Conservation (phyloP, 2,888 invertebrate species). For the Muschampia plurimacula region DNA sequence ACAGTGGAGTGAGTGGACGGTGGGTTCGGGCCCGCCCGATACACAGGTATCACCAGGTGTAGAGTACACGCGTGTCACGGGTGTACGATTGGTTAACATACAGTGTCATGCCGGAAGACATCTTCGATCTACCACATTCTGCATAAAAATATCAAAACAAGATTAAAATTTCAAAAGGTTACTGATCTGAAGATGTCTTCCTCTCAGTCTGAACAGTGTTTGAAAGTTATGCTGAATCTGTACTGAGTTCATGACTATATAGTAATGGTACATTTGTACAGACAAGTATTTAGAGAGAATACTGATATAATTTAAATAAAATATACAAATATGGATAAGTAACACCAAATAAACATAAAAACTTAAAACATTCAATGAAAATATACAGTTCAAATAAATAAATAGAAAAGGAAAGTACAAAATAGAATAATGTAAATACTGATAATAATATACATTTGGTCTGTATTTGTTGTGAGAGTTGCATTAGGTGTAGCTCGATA, state of each 20-base stretch:
- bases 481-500: constrained; percentile 82
- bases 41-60: constrained; percentile 40
- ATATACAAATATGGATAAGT: constrained; percentile 44
- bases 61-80: constrained; percentile 45
- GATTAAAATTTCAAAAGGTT: not conserved
- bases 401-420: constrained; percentile 44
- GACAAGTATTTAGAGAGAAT: constrained; percentile 47
- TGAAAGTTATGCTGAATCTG: constrained; percentile 70
- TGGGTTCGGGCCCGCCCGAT: constrained; percentile 49
- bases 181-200: constrained; percentile 57
- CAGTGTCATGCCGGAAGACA: constrained; percentile 48
- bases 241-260: constrained; percentile 58
- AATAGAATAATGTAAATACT: constrained; percentile 48
- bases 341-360: constrained; percentile 46
- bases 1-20: constrained; percentile 69
- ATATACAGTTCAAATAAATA: constrained; percentile 43
- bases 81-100: constrained; percentile 47
- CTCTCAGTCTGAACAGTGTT: constrained; percentile 66
- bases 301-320: constrained; percentile 39
- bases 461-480: constrained; percentile 83
- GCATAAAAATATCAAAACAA: not conserved
- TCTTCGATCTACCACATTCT: constrained; percentile 42
- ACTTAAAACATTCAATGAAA: constrained; percentile 44
- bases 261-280: constrained; percentile 59
- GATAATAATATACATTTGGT: constrained; percentile 55